Conservation (phyloP, 2,888 invertebrate species). For the Galeopsomyia nigrocyanea region DNA sequence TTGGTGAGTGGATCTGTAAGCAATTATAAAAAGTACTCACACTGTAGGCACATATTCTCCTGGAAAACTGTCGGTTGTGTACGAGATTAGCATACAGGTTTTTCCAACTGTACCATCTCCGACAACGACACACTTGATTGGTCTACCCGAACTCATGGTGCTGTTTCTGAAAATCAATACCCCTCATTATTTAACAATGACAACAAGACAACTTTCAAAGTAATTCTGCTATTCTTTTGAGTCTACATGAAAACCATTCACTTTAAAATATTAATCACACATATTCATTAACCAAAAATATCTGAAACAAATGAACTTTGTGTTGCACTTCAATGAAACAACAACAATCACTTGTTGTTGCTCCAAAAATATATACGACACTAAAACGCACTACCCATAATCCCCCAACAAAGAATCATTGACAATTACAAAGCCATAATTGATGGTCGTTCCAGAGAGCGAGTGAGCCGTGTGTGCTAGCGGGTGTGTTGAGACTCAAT, state of each 20-base stretch:
- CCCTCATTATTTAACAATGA: too few relatives aligned
- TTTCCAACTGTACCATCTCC: slow-evolving; percentile 95
- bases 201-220: too few relatives aligned
- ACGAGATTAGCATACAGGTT: slow-evolving; percentile 94
- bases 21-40: slow-evolving; percentile 73
- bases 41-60: slow-evolving; percentile 96
- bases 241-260: too few relatives aligned
- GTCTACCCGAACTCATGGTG: slow-evolving; percentile 90
- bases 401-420: neutral
- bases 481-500: slow-evolving; percentile 9
- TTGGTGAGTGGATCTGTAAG: too few relatives aligned
- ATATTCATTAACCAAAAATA: too few relatives aligned
- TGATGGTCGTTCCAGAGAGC: neutral
- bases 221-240: too few relatives aligned
- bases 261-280: too few relatives aligned
- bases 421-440: slow-evolving; percentile 30
- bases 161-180: slow-evolving; percentile 36
- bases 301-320: too few relatives aligned
- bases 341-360: too few relatives aligned
- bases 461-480: neutral
- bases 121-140: slow-evolving; percentile 93
- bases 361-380: too few relatives aligned
- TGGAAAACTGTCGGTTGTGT: slow-evolving; percentile 93
- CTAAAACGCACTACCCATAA: neutral
- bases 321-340: too few relatives aligned